These are phyloP conservation scores for Shinisaurus crocodilurus DNA, from an alignment of 2,113 vertebrate genomes.

Conservation along the genomic window DNA sequence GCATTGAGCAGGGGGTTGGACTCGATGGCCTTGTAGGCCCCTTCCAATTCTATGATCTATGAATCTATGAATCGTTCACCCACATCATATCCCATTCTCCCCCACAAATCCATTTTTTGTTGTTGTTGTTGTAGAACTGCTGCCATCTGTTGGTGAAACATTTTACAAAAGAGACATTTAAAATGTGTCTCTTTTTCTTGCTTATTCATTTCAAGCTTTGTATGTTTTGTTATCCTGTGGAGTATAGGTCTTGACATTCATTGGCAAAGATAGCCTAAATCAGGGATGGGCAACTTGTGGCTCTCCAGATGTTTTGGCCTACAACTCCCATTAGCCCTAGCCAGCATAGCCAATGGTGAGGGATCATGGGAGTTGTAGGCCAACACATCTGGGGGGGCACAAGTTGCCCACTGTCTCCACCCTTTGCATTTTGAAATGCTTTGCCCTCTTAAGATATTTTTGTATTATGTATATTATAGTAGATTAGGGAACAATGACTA, in stretches of 20 bases:
- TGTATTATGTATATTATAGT: conserved; percentile 28
- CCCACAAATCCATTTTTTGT: neutral
- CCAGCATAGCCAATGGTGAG: too few relatives aligned
- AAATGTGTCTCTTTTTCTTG: neutral
- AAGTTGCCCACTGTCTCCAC: neutral
- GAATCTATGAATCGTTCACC: too few relatives aligned
- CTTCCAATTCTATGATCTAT: too few relatives aligned
- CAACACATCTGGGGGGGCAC: too few relatives aligned
- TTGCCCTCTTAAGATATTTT: neutral
- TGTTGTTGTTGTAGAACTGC: conserved; percentile 17
- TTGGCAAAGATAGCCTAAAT: neutral
- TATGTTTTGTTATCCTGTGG: neutral
- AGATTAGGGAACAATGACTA: conserved; percentile 16
- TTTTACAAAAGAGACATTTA: neutral
- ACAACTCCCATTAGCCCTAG: too few relatives aligned
- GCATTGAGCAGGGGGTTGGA: too few relatives aligned
- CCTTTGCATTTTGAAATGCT: neutral
- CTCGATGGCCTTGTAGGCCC: too few relatives aligned
- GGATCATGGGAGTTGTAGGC: too few relatives aligned
- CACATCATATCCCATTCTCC: neutral
- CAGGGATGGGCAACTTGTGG: too few relatives aligned
- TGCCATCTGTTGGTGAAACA: conserved; percentile 65
- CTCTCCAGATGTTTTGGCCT: too few relatives aligned
- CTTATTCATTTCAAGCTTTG: neutral
- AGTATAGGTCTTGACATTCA: neutral